Conservation (phyloP, 1,140 invertebrate genomes). For the Muscidifurax raptorellus region DNA sequence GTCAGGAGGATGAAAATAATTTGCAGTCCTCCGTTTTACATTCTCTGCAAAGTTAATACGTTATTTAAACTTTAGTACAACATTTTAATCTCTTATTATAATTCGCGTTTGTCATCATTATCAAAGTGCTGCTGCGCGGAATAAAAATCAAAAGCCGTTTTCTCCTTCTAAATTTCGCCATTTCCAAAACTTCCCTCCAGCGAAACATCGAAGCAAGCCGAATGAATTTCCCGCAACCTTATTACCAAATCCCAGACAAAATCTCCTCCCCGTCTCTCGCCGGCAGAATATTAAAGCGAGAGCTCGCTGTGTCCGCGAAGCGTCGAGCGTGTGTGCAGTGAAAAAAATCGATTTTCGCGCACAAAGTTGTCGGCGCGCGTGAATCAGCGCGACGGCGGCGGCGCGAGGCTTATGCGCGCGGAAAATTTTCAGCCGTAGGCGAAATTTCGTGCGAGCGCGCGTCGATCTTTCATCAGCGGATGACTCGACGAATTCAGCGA, state of each 20-base stretch:
- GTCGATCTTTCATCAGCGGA: constrained; percentile 54
- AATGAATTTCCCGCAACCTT: not conserved
- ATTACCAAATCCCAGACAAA: constrained; percentile 33
- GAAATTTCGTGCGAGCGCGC: constrained; percentile 35
- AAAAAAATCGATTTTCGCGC: constrained; percentile 34
- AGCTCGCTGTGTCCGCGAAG: not conserved
- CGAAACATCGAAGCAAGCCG: not conserved
- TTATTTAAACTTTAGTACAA: not conserved
- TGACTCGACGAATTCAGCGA: constrained; percentile 51
- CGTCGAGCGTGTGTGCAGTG: too few relatives aligned
- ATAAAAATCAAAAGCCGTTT: too few relatives aligned
- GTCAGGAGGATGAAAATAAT: not conserved
- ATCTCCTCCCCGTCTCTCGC: not conserved
- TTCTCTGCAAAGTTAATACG: not conserved
- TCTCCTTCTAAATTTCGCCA: too few relatives aligned
- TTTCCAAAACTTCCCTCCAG: too few relatives aligned
- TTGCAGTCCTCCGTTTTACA: not conserved
- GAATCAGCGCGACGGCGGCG: constrained; percentile 16
- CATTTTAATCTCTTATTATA: not conserved
- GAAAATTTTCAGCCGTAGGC: constrained; percentile 48
- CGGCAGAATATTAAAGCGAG: not conserved
- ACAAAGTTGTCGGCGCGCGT: constrained; percentile 24
- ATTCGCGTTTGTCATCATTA: too few relatives aligned
- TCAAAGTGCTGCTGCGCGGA: too few relatives aligned
- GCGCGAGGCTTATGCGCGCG: constrained; percentile 23